phyloP scores from a whole-genome alignment of 2,113 vertebrate species.

The Sitta europaea region DNA sequence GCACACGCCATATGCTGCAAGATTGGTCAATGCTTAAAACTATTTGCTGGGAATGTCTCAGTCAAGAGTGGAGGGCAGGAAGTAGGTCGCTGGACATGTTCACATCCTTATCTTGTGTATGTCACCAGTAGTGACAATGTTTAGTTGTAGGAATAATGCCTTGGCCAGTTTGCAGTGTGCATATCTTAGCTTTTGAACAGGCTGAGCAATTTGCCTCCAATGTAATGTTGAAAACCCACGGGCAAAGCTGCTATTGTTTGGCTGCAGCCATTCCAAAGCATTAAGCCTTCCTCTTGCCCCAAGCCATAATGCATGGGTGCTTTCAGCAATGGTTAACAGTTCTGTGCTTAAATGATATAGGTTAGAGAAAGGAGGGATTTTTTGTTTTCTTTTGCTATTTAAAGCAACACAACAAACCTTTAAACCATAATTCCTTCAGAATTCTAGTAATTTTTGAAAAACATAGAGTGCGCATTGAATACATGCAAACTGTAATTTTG shows the following conservation, averaged over 20 bases:
- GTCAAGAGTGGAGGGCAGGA: not conserved
- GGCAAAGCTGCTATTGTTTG: slow-evolving; percentile 53
- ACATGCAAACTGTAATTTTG: not conserved
- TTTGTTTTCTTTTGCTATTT: slow-evolving; percentile 5
- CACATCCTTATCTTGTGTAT: not conserved
- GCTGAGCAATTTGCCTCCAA: slow-evolving; percentile 71
- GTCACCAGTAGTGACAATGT: not conserved
- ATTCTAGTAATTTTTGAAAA: not conserved
- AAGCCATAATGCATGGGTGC: not conserved
- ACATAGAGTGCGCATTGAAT: not conserved
- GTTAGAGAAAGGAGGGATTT: not conserved
- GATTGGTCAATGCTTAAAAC: not conserved
- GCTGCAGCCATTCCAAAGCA: slow-evolving; percentile 15
- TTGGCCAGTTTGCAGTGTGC: not conserved
- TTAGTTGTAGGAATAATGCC: not conserved
- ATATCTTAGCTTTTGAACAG: slow-evolving; percentile 31
- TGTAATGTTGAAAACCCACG: slow-evolving; percentile 56
- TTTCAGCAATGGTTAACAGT: slow-evolving; percentile 26
- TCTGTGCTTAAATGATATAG: not conserved
- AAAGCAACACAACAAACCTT: not conserved
- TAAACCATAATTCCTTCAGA: not conserved
- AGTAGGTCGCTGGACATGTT: slow-evolving; percentile 12
- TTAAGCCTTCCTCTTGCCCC: not conserved
- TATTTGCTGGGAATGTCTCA: not conserved
- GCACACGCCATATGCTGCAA: slow-evolving; percentile 6